Conservation (phyloP, 2,888 invertebrate species). For the Pammene aurita region DNA sequence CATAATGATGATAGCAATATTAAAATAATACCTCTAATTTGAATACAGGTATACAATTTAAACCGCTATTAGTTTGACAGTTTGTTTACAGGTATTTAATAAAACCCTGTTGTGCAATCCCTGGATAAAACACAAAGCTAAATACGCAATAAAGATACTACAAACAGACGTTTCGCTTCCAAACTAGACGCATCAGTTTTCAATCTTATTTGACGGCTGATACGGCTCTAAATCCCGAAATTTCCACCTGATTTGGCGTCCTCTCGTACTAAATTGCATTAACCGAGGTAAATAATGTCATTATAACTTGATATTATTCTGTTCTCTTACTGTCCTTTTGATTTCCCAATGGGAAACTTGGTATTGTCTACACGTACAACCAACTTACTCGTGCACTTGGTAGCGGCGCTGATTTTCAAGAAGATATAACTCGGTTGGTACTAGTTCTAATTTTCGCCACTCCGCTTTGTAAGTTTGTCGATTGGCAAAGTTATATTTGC, state of each 20-base stretch:
- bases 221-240: not conserved
- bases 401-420: conserved; percentile 3
- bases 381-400: not conserved
- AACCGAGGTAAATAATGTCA: conserved; percentile 26
- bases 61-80: too few species aligned
- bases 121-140: too few species aligned
- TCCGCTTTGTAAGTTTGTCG: conserved; percentile 6
- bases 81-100: too few species aligned
- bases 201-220: not conserved
- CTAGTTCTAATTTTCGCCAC: conserved; percentile 11
- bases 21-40: too few species aligned
- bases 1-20: too few species aligned
- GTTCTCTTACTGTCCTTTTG: conserved; percentile 24
- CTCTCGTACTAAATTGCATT: conserved; percentile 12
- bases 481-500: conserved; percentile 19
- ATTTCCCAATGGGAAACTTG: conserved; percentile 33
- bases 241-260: not conserved
- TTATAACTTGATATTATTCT: conserved; percentile 29
- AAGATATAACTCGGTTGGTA: not conserved
- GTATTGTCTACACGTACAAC: conserved; percentile 24
- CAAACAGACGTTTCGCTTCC: too few species aligned
- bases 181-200: not conserved
- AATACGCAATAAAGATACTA: not conserved
- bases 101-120: too few species aligned
- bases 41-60: too few species aligned